Evolutionary conservation across 1,140 invertebrate species (phyloP).

Genomic region (Aphaenogaster floridana): DNA sequence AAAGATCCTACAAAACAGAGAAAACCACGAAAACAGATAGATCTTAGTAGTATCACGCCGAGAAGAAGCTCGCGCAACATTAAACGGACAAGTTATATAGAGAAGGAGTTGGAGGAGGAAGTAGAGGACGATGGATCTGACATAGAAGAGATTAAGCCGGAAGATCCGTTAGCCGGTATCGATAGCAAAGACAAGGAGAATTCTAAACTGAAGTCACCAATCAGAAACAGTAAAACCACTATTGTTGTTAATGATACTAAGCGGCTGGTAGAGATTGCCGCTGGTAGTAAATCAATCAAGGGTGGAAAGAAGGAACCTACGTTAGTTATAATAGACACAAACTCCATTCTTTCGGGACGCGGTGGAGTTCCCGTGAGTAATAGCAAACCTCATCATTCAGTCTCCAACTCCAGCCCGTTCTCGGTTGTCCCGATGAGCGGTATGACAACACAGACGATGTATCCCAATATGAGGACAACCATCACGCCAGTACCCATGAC

Average conservation of each 20-base stretch:
- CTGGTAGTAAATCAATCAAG: conserved; percentile 86
- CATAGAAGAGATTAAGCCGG: conserved; percentile 89
- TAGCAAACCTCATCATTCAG: conserved; percentile 78
- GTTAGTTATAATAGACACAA: conserved; percentile 93
- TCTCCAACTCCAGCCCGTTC: conserved; percentile 83
- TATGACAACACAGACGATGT: conserved; percentile 88
- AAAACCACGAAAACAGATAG: conserved; percentile 83
- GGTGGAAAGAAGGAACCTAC: conserved; percentile 92
- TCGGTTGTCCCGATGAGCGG: conserved; percentile 87
- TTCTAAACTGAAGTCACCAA: conserved; percentile 82
- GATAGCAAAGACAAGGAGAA: conserved; percentile 86
- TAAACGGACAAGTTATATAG: conserved; percentile 89
- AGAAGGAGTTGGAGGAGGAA: conserved; percentile 89
- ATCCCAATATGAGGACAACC: conserved; percentile 88
- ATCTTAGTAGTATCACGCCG: conserved; percentile 86
- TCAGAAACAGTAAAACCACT: conserved; percentile 87
- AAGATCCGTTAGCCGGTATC: conserved; percentile 89
- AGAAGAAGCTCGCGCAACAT: conserved; percentile 89
- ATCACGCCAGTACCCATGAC: conserved; percentile 88
- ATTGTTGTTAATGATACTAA: conserved; percentile 92
- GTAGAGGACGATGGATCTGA: conserved; percentile 90
- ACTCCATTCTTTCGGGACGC: conserved; percentile 90
- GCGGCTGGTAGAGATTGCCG: conserved; percentile 90
- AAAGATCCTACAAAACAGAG: conserved; percentile 78
- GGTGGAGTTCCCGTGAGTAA: conserved; percentile 88